Conservation (phyloP, 2,888 invertebrate genomes). For the Gari tellinella region DNA sequence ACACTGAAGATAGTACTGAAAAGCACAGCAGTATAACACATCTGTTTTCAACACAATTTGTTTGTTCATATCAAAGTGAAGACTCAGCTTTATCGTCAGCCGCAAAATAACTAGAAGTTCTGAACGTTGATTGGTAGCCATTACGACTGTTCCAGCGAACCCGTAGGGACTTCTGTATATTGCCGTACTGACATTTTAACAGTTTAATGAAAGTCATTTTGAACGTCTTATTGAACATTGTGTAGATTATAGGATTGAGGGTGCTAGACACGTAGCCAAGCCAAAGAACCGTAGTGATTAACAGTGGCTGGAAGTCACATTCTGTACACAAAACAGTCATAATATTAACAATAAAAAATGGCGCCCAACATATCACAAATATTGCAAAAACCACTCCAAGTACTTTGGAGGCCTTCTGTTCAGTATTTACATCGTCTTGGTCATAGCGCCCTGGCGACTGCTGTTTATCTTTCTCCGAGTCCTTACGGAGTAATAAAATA, state of each 20-base stretch:
- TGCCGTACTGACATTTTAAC: slow-evolving; percentile 76
- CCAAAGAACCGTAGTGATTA: slow-evolving; percentile 83
- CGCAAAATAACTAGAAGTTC: slow-evolving; percentile 45
- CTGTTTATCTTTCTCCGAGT: slow-evolving; percentile 22
- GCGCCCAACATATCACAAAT: slow-evolving; percentile 84
- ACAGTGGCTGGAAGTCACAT: slow-evolving; percentile 87
- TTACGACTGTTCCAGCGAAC: slow-evolving; percentile 64
- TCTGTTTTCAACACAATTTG: too few relatives aligned
- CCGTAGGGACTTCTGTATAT: slow-evolving; percentile 67
- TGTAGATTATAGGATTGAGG: slow-evolving; percentile 84
- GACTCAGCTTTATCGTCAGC: slow-evolving; percentile 48
- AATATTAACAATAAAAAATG: slow-evolving; percentile 83
- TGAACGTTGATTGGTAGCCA: slow-evolving; percentile 56
- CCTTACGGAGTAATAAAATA: slow-evolving; percentile 74
- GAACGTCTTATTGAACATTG: slow-evolving; percentile 84
- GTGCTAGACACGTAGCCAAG: slow-evolving; percentile 83
- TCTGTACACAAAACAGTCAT: slow-evolving; percentile 88
- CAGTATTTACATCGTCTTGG: slow-evolving; percentile 88
- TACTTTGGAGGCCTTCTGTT: slow-evolving; percentile 97
- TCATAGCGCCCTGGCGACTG: slow-evolving; percentile 28
- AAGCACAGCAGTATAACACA: too few relatives aligned
- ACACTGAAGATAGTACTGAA: too few relatives aligned
- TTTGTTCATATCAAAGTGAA: slow-evolving; percentile 34
- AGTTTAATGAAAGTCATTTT: slow-evolving; percentile 81
- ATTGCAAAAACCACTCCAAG: slow-evolving; percentile 83